Evolutionary conservation across 2,797 vertebrate genomes (phyloP), one percentile per base, ranked within the genome.

Genomic region (Lindbergichthys nudifrons): DNA sequence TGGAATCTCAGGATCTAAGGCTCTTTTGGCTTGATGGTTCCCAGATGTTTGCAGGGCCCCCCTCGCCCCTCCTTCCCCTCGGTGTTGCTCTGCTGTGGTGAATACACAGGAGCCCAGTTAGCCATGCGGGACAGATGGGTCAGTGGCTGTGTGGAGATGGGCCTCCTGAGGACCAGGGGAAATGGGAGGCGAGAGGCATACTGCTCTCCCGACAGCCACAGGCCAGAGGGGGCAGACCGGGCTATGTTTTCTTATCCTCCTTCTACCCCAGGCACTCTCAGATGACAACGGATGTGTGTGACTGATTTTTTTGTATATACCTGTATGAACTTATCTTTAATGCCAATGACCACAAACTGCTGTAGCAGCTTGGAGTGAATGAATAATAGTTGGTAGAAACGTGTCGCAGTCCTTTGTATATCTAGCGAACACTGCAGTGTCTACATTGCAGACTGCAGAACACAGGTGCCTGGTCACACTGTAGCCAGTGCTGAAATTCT

Each of bases 11-110:
- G 91, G 91, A 92, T 92, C 89, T 87, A 85, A 90, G 87, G 87
- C 88, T 91, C 90, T 90, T 84, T 89, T 88, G 83, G 86, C 88
- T 92, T 93, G 92, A 92, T 94, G 91, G 89, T 89, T 95, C 93
- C 94, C 94, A 95, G 94, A 95, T 95, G 95, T 93, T 36, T 95
- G 76, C 65, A 70, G 79, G 65, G 47, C 63, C 69, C 65, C 18
- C 51, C n/a, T 42, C 75, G 41, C 88, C 89, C 77, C 91, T 83
- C 86, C 89, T 76, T 18, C 68, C 86, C 85, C 64, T 70, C 66
- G 26, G 74, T 74, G 82, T 79, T 91, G 82, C 87, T 92, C 80
- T 81, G 84, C 91, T 83, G 84, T 50, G 70, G 83, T 85, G 83
- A 92, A 90, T 89, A 87, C 90, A 91, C 88, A 92, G 91, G 90